These are phyloP conservation scores for Meloidogyne floridensis DNA, from an alignment of 1,140 invertebrate genomes.

Conservation along the genomic window DNA sequence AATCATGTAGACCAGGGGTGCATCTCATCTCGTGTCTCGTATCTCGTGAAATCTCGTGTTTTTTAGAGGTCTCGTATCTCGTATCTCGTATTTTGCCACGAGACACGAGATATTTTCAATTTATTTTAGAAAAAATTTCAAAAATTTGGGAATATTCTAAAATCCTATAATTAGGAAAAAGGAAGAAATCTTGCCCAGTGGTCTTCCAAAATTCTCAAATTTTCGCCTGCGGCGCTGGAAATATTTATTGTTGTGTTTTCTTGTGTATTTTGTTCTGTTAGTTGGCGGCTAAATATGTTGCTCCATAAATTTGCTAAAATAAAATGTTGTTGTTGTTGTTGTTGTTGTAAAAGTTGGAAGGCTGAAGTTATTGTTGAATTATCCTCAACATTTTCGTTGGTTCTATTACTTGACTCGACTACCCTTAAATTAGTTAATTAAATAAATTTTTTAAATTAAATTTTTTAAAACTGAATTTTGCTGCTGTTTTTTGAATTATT, in stretches of 20 bases:
- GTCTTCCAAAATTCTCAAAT: too few relatives aligned
- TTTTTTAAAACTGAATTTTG: conserved; percentile 13
- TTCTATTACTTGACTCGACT: not conserved
- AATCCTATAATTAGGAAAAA: too few relatives aligned
- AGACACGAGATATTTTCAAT: too few relatives aligned
- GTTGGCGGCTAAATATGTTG: conserved; percentile 8
- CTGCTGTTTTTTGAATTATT: not conserved
- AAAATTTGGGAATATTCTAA: too few relatives aligned
- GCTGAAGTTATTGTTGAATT: not conserved
- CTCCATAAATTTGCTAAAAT: conserved; percentile 20
- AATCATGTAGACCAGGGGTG: too few relatives aligned
- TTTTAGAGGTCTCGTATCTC: too few relatives aligned
- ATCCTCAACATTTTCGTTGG: not conserved
- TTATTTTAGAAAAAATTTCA: too few relatives aligned
- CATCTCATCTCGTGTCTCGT: too few relatives aligned
- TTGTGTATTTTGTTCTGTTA: not conserved
- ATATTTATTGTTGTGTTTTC: not conserved
- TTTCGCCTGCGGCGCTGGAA: too few relatives aligned
- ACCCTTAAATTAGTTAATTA: not conserved
- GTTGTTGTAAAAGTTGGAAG: conserved; percentile 9
- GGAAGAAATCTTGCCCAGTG: too few relatives aligned
- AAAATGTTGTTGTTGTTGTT: conserved; percentile 8
- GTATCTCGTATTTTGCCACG: too few relatives aligned
- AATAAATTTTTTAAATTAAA: not conserved
- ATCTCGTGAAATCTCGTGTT: too few relatives aligned